Evolutionary conservation across 2,797 vertebrate genomes (phyloP).

Genomic region (Pithecia hirsuta): DNA sequence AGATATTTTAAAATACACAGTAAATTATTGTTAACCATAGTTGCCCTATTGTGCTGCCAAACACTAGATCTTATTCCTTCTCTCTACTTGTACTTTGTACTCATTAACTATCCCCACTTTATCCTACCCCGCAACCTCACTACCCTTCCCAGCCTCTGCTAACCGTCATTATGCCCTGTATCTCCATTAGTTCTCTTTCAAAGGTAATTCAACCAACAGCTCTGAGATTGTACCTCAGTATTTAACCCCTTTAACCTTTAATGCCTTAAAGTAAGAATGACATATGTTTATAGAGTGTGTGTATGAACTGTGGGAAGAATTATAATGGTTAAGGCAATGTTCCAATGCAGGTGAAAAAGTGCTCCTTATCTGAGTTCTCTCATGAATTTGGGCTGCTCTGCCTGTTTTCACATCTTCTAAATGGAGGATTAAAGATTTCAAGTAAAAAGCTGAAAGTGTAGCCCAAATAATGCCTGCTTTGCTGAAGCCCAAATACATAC

Average conservation of each 20-base stretch:
- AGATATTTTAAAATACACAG: not conserved
- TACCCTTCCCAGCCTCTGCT: not conserved
- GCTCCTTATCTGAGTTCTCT: not conserved
- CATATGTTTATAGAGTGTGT: not conserved
- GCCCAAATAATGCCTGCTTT: not conserved
- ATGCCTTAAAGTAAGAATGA: not conserved
- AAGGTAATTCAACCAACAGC: not conserved
- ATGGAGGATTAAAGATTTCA: not conserved
- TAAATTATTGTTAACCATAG: not conserved
- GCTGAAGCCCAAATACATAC: not conserved
- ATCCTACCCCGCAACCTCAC: not conserved
- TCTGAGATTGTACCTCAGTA: not conserved
- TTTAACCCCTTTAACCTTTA: not conserved
- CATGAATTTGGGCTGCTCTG: not conserved
- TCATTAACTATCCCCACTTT: not conserved
- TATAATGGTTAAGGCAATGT: not conserved
- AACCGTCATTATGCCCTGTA: not conserved
- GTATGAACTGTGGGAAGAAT: not conserved
- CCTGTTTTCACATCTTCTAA: not conserved
- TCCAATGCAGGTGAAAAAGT: not conserved
- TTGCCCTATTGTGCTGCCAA: not conserved
- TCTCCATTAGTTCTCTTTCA: not conserved
- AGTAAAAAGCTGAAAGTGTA: not conserved
- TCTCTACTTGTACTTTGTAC: not conserved
- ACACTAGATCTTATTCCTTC: not conserved